Evolutionary conservation across 2,888 invertebrate species (phyloP).

Genomic region (Phyto melanocephala): DNA sequence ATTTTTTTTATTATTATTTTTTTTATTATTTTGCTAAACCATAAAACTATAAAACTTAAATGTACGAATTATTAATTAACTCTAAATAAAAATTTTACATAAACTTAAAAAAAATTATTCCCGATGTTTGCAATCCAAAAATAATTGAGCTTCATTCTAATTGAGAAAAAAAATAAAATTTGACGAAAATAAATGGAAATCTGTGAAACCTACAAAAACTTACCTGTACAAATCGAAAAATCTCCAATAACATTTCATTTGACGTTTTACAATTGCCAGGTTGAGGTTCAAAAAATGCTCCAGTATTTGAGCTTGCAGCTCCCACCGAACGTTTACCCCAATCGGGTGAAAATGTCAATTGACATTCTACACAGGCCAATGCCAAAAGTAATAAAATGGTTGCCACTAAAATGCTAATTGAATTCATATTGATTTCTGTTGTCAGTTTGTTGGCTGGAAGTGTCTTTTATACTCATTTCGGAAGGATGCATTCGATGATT

Average conservation of each 20-base stretch:
- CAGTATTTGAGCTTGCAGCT: constrained; percentile 55
- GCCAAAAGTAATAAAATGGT: constrained; percentile 68
- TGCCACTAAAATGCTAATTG: constrained; percentile 71
- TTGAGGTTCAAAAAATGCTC: constrained; percentile 71
- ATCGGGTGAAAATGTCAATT: constrained; percentile 76
- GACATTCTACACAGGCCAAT: constrained; percentile 70
- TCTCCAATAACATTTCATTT: constrained; percentile 76
- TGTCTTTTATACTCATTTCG: constrained; percentile 46
- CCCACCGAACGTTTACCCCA: constrained; percentile 75
- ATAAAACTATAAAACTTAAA: neutral
- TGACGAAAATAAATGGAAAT: neutral
- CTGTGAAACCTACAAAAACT: neutral
- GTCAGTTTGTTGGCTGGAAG: neutral
- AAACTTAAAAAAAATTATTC: constrained; percentile 67
- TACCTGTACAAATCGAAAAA: constrained; percentile 76
- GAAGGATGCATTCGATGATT: neutral
- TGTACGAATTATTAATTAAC: too few relatives aligned
- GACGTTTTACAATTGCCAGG: constrained; percentile 74
- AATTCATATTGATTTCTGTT: constrained; percentile 69
- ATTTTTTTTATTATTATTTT: neutral
- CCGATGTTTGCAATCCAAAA: constrained; percentile 75
- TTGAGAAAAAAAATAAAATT: neutral
- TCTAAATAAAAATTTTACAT: too few relatives aligned
- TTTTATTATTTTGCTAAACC: neutral
- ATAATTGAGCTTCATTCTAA: constrained; percentile 73